Percentiles rank a stretch among this genome's conserved stretches.
These are phyloP conservation scores for Trachelus troglodyta DNA, from an alignment of 2,888 invertebrate species.

Conservation along the genomic window DNA sequence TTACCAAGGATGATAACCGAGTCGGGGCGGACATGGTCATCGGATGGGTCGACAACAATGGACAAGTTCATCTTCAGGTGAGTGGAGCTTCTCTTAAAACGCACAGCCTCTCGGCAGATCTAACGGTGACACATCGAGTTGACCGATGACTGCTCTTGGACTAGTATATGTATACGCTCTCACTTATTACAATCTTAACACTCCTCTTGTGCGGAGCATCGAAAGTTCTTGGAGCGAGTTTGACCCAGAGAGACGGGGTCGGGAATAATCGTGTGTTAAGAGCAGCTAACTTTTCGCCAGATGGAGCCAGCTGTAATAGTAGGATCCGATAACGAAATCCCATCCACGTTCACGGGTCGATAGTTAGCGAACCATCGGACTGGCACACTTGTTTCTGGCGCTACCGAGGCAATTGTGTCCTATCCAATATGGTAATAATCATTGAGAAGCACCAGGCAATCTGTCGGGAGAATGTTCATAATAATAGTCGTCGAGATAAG, in stretches of 20 bases:
- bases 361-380: not conserved
- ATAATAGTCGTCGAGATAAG: conserved; percentile 58
- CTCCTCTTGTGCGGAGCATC: not conserved
- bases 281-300: not conserved
- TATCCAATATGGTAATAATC: conserved; percentile 39
- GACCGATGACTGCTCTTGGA: not conserved
- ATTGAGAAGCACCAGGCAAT: conserved; percentile 34
- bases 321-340: not conserved
- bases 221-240: not conserved
- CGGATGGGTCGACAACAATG: conserved; percentile 86
- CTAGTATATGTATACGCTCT: not conserved
- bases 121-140: not conserved
- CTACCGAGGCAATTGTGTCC: conserved; percentile 22
- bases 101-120: not conserved
- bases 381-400: conserved; percentile 4
- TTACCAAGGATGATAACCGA: conserved; percentile 83
- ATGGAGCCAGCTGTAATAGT: not conserved
- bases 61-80: conserved; percentile 84
- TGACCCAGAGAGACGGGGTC: not conserved
- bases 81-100: conserved; percentile 59
- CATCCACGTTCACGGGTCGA: not conserved
- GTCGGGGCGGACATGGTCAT: conserved; percentile 88
- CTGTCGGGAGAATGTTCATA: conserved; percentile 42
- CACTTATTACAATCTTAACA: not conserved
- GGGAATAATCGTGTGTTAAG: not conserved